Conservation (phyloP, 2,113 vertebrate genomes). For the Verasper variegatus region DNA sequence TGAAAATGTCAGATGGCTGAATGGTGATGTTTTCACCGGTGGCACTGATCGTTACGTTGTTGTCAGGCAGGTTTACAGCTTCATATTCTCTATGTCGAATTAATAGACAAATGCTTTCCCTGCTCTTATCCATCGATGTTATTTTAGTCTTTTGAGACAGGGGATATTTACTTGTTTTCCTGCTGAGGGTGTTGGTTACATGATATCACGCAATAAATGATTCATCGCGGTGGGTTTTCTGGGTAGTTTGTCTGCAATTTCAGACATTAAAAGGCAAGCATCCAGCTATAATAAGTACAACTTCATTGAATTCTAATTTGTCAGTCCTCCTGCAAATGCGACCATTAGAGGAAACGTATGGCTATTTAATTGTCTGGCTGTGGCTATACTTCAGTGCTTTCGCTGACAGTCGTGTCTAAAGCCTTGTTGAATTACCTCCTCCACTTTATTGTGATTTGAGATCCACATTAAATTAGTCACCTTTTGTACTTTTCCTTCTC, state of each 20-base stretch:
- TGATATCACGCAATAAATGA: slow-evolving; percentile 50
- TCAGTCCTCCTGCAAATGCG: slow-evolving; percentile 68
- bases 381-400: slow-evolving; percentile 52
- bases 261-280: slow-evolving; percentile 64
- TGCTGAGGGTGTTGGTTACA: slow-evolving; percentile 38
- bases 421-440: slow-evolving; percentile 51
- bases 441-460: slow-evolving; percentile 61
- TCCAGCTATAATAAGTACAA: slow-evolving; percentile 70
- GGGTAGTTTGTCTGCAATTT: slow-evolving; percentile 72
- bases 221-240: slow-evolving; percentile 52
- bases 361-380: slow-evolving; percentile 71
- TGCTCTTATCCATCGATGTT: not conserved
- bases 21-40: not conserved
- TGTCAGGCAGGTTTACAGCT: too few relatives aligned
- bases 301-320: slow-evolving; percentile 76
- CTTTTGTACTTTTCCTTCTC: slow-evolving; percentile 29
- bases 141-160: not conserved
- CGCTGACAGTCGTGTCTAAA: slow-evolving; percentile 54
- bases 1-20: not conserved
- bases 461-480: slow-evolving; percentile 44
- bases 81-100: too few relatives aligned
- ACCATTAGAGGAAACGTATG: slow-evolving; percentile 69
- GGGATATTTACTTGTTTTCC: slow-evolving; percentile 20
- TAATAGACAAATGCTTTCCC: not conserved
- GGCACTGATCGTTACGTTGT: not conserved